Conservation (phyloP, 2,113 vertebrate species). For the Falcunculus frontatus region DNA sequence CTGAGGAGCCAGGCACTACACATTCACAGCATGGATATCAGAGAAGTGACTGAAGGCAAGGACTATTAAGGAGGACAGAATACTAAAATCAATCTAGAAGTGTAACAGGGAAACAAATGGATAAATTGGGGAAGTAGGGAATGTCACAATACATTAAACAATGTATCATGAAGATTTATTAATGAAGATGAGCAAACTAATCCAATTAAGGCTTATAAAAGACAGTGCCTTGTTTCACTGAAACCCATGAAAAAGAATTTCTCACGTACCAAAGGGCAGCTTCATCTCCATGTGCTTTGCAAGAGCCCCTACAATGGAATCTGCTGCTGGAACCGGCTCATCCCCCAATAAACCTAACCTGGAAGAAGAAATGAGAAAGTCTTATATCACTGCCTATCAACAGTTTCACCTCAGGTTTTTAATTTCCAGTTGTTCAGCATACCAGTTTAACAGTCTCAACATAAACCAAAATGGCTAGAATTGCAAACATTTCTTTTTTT, state of each 20-base stretch:
- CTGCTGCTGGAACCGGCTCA: conserved; percentile 80
- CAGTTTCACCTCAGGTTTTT: not conserved
- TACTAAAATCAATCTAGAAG: not conserved
- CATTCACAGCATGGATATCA: not conserved
- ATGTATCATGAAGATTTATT: not conserved
- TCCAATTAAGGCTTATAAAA: not conserved
- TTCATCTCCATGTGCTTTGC: conserved; percentile 88
- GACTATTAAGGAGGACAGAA: not conserved
- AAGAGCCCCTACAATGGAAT: conserved; percentile 82
- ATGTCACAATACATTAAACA: not conserved
- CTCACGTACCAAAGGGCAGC: conserved; percentile 84
- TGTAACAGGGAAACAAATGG: not conserved
- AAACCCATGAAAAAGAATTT: not conserved
- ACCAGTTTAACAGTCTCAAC: not conserved
- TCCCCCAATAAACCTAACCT: conserved; percentile 91
- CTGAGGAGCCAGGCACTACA: not conserved
- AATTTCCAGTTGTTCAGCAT: not conserved
- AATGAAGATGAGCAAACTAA: not conserved
- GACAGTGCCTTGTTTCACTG: not conserved
- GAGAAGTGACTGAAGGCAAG: not conserved
- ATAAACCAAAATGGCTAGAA: not conserved
- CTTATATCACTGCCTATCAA: not conserved
- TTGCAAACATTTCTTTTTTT: not conserved
- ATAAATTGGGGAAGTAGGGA: not conserved
- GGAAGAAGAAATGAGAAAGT: not conserved